Evolutionary conservation across 2,888 invertebrate species (phyloP), one percentile per base, ranked within the genome.

Genomic region (Allophyes oxyacanthae): DNA sequence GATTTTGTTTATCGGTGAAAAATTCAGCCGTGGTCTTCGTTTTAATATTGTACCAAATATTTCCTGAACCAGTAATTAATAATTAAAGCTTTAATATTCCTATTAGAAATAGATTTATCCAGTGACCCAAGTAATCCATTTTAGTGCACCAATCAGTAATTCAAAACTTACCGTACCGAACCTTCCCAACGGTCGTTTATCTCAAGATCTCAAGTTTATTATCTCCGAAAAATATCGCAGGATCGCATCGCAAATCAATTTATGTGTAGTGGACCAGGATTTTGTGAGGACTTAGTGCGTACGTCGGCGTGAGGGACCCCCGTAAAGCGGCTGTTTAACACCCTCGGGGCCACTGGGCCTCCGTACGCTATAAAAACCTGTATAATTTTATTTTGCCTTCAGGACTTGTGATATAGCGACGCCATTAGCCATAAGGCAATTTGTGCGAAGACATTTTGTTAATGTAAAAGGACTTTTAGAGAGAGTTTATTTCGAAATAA

Each of bases 321-420:
- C 56, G 68, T 83, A 83, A 82, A 83, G 75, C 60, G 79, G 52
- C 72, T 56, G 42, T 50, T 71, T 70, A 60, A 55, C 74, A 68
- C 74, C 77, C 81, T 36, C 34, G 71, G 75, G 80, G 69, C 65
- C 56, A 46, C 69, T 69, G 69, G 64, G 66, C 73, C 69, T 74
- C 64, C 59, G 54, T 67, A 65, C 55, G 74, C 81, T 74, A 80
- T 82, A 82, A 82, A 82, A 82, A 78, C 78, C 71, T 75, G 76
- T 82, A 77, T 80, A 80, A 74, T 82, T 80, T 83, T 82, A 79
- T 82, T 78, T 81, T 72, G 64, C 78, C 78, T 75, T 55, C 57
- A 75, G 72, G 78, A 75, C 61, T 58, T 67, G 69, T 81, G 72
- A 77, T 73, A 66, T 71, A 78, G 72, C 60, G 68, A 58, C 52